Base-by-base conservation (phyloP, 1,140 invertebrate species). In the Drosophila saltans region DNA sequence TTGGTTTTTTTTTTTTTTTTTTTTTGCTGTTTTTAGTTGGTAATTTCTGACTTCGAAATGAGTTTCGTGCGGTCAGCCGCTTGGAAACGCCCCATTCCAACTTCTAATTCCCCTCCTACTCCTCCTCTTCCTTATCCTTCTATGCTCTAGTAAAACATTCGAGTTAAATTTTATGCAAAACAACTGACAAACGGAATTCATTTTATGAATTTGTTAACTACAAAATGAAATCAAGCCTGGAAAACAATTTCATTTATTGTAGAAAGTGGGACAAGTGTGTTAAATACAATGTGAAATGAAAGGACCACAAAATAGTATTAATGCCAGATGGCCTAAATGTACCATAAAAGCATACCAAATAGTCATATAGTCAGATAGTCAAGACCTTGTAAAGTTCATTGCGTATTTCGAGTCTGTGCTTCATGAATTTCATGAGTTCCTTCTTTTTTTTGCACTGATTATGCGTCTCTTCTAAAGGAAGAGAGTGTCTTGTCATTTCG, bases 121-220 rank as follows among this genome's bases (percentile, higher is more conserved):
- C 0, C 16, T 16, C 16, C 16, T 16, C 16, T 16, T 16, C 0
- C 16, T 16, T 16, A 16, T 16, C 16, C 16, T 16, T 16, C 16
- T 16, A 16, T 16, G 16, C 16, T 16, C 16, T 16, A 16, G 16
- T 30, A n/a, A 26, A 57, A 36, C 56, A 58, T 61, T 40, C 36
- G 21, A n/a, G 39, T 61, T 75, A 60, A 61, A 65, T 69, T 76
- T 73, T 69, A 76, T 72, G 76, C 55, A 77, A 65, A 74, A 70
- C 61, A 56, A 66, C 36, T 64, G 33, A 61, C 9, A 48, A 66
- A 71, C 2, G 81, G 79, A 81, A 86, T 85, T 78, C 71, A 72
- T 86, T 85, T 86, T 86, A 81, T 81, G 82, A 85, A 85, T 85
- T 81, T 86, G 69, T 86, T 86, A 86, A 79, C 82, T 75, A 72